Evolutionary conservation across 2,797 vertebrate species (phyloP).

Genomic region (Crax fasciolata): DNA sequence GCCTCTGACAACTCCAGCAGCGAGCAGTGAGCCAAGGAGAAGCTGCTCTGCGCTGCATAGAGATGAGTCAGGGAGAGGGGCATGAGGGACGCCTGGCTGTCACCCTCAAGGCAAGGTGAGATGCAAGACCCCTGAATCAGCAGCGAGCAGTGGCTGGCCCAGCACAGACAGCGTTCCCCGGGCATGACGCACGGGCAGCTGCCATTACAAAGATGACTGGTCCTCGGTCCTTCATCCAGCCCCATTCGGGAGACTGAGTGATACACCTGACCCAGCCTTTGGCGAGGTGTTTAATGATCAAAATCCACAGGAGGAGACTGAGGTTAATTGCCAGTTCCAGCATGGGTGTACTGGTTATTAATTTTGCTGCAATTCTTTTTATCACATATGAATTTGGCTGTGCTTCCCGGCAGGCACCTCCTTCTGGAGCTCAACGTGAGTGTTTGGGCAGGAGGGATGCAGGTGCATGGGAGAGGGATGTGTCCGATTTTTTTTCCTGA

Average conservation of each 20-base stretch:
- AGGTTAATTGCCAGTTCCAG: constrained; percentile 42
- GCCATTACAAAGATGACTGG: neutral
- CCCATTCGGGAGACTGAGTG: neutral
- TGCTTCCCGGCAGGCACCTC: neutral
- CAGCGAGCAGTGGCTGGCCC: neutral
- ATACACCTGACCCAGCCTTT: neutral
- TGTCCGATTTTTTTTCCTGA: neutral
- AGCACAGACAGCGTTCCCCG: neutral
- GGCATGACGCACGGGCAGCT: fast-evolving
- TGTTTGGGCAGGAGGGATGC: neutral
- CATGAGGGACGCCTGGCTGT: neutral
- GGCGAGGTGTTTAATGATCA: constrained; percentile 28
- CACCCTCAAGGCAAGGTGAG: neutral
- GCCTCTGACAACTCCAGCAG: neutral
- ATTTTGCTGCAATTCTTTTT: constrained; percentile 22
- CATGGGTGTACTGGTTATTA: neutral
- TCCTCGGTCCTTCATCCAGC: neutral
- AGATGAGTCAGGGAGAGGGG: fast-evolving
- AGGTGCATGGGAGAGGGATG: neutral
- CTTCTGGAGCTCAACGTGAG: neutral
- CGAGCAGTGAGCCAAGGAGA: neutral
- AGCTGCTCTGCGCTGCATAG: neutral
- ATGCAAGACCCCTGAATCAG: neutral
- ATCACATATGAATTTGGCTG: constrained; percentile 2
- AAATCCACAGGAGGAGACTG: neutral